Conservation (phyloP, 2,888 invertebrate species). For the Galerucella calmariensis region DNA sequence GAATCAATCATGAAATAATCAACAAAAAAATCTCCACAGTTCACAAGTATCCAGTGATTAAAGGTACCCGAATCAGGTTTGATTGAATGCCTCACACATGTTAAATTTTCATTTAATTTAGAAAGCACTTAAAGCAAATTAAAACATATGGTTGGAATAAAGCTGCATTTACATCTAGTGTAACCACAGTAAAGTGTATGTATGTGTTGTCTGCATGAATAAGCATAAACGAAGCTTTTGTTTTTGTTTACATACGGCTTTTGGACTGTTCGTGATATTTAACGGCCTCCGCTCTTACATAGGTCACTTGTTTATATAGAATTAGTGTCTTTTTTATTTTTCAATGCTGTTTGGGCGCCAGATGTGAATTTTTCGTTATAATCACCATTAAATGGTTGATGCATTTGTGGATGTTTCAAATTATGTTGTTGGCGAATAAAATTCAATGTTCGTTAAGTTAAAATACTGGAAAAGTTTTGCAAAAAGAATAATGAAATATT, state of each 20-base stretch:
- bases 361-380: background rate
- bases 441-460: too few species aligned
- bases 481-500: too few species aligned
- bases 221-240: conserved; percentile 19
- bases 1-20: background rate
- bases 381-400: background rate
- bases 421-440: too few species aligned
- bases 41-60: conserved; percentile 1
- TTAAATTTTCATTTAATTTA: conserved; percentile 34
- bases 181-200: conserved; percentile 24
- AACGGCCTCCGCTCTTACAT: conserved; percentile 21
- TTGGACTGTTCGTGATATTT: conserved; percentile 22
- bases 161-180: conserved; percentile 20
- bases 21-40: background rate
- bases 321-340: conserved; percentile 1
- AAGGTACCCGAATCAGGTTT: background rate
- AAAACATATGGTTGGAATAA: conserved; percentile 32
- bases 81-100: conserved; percentile 22
- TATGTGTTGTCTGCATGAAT: conserved; percentile 13
- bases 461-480: too few species aligned
- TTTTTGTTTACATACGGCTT: conserved; percentile 22
- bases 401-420: background rate
- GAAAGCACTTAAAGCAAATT: conserved; percentile 33
- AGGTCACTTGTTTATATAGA: conserved; percentile 17
- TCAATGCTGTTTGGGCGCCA: background rate